Evolutionary conservation across 2,797 vertebrate genomes (phyloP).

Genomic region (Characodon lateralis): DNA sequence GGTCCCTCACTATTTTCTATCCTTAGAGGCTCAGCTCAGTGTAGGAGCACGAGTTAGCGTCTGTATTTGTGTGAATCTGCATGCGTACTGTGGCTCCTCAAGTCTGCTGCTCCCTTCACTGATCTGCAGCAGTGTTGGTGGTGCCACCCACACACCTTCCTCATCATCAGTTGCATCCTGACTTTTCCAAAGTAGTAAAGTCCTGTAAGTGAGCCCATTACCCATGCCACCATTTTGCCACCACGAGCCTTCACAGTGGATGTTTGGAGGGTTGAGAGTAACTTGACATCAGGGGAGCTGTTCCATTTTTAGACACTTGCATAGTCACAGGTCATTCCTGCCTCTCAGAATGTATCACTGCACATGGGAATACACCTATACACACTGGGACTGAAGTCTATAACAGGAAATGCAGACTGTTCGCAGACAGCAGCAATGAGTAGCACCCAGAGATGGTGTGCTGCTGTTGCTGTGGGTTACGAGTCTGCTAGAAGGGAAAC

Average conservation of each 20-base stretch:
- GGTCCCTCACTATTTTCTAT: constrained; percentile 31
- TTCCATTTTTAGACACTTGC: constrained; percentile 67
- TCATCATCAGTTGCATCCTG: constrained; percentile 75
- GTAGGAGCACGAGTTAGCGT: constrained; percentile 36
- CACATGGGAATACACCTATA: constrained; percentile 51
- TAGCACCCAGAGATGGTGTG: constrained; percentile 38
- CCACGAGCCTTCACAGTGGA: constrained; percentile 44
- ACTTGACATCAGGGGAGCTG: constrained; percentile 62
- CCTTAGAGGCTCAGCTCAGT: constrained; percentile 43
- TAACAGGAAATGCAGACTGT: constrained; percentile 40
- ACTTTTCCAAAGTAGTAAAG: constrained; percentile 66
- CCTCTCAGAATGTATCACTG: constrained; percentile 38
- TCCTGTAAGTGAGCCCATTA: constrained; percentile 72
- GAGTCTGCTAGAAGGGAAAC: constrained; percentile 33
- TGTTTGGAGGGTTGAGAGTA: constrained; percentile 62
- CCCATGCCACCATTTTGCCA: constrained; percentile 66
- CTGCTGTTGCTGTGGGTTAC: constrained; percentile 28
- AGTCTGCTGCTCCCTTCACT: constrained; percentile 56
- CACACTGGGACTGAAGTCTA: constrained; percentile 35
- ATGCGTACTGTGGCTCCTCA: constrained; percentile 42
- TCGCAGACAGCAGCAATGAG: constrained; percentile 46
- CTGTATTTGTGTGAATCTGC: constrained; percentile 33
- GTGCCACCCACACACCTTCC: constrained; percentile 67
- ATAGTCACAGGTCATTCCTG: constrained; percentile 48
- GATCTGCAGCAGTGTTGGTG: constrained; percentile 69